Base-by-base conservation (phyloP, 2,888 invertebrate genomes). In the Archaeoteleia sp. region DNA sequence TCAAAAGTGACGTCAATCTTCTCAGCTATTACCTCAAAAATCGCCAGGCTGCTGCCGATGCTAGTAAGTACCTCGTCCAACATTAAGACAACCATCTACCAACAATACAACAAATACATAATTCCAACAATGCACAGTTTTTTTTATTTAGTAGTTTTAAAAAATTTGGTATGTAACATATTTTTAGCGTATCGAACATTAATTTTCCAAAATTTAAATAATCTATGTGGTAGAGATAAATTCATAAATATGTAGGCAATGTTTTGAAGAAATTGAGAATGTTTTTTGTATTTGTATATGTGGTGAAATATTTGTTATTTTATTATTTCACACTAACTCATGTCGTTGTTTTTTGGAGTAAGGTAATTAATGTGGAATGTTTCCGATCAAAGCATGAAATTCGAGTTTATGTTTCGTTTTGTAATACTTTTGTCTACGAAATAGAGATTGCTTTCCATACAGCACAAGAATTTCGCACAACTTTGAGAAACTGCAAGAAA, bases 11-110 rank as follows among this genome's bases (percentile, higher is more conserved):
- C 88, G 93, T 95, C 86, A 93, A 93, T 84, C 91, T 94, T 81
- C 89, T 95, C 83, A 95, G 95, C 84, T 94, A 91, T 89, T 95
- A 95, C 89, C 91, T 92, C 87, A 92, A 92, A 88, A 92, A 93
- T 86, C 89, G 92, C 77, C 89, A 90, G 77, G 91, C 91, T 77
- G 91, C 90, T 74, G 88, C 88, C 79, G 78, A 76, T 74, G 83
- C 83, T 74, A 84, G 85, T 85, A 75, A 85, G 85, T 85, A 81
- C 1, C 12, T 4, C 15, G 29, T 8, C 23, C n/a, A 23, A 13
- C 37, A 15, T 14, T 8, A 51, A 51, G 1, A 15, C 29, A 17
- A 32, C 7, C 32, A 32, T 9, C 7, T 9, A 32, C 5, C 12
- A 10, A 32, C 9, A 53, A 0, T 40, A 34, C 23, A 58, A 27